Evolutionary conservation across 2,113 vertebrate species (phyloP), one percentile per base, ranked within the genome.

Genomic region (Sinocyclocheilus maitianheensis): DNA sequence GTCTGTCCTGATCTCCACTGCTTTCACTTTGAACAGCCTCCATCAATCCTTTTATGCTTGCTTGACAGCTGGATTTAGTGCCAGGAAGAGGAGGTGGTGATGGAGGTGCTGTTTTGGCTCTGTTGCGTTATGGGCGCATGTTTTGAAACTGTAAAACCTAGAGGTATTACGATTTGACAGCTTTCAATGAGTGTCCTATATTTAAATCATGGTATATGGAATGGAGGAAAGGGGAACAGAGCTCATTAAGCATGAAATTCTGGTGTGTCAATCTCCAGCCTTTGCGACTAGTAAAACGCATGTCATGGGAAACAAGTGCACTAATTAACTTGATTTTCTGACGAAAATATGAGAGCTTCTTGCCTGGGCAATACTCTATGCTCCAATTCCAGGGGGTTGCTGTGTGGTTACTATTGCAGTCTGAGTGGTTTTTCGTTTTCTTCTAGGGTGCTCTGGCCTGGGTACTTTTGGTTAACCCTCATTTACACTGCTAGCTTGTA

Each of bases 1-100:
- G 51, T 37, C 63, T 85, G 76, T 37, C 63, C 76, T 85, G 84
- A 55, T 84, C 74, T 72, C 40, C 60, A 43, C 72, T 22, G 74
- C 40, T 69, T 83, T 87, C 30, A 4, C 75, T 86, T 65, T 63
- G 51, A 76, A 78, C 65, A 75, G 53, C 84, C 22, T 60, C 22
- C 81, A 80, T 86, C 67, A 55, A 69, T 86, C 80, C 43, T 40
- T 20, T 62, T 48, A 46, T 48, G 30, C n/a, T 84, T 71, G 40
- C 51, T 74, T 71, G 46, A 80, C 46, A 60, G 53, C 65, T 55
- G 65, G 77, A 82, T 81, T 77, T 72, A 80, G 46, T 48, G 81
- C 18, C 74, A 63, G 74, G 53, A 69, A 34, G 67, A 72, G 43
- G 34, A 83, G 26, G 58, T 40, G 5, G 55, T 48, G 24, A 11